Conservation (phyloP, 1,140 invertebrate genomes). For the Ceratina australensis region DNA sequence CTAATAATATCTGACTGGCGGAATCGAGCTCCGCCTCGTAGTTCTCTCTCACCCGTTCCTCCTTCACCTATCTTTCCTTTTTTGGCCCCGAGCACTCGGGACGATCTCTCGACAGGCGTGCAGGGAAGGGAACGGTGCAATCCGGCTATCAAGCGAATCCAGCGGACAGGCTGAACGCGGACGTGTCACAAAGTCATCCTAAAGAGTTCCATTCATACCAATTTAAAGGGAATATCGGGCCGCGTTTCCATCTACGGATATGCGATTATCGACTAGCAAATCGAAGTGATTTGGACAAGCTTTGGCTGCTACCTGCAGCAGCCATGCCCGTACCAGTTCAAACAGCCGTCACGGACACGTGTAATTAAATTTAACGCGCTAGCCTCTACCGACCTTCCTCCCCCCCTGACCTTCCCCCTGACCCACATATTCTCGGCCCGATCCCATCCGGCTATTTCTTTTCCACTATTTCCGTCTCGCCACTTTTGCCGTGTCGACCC, state of each 20-base stretch:
- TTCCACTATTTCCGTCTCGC: conserved; percentile 1
- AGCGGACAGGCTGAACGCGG: conserved; percentile 28
- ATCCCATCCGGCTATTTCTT: conserved; percentile 3
- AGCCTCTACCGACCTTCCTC: conserved; percentile 22
- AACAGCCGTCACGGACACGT: conserved; percentile 75
- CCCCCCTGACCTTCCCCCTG: conserved; percentile 27
- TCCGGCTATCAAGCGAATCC: conserved; percentile 26
- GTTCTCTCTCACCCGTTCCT: neutral
- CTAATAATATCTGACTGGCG: conserved; percentile 32
- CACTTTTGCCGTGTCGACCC: neutral
- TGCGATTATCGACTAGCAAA: conserved; percentile 70
- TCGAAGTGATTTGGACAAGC: conserved; percentile 57
- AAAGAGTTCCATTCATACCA: conserved; percentile 49
- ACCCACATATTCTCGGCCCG: conserved; percentile 15
- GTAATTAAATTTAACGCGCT: conserved; percentile 75
- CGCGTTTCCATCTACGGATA: conserved; percentile 38
- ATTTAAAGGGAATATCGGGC: conserved; percentile 70
- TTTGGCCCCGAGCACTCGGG: neutral
- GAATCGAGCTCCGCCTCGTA: conserved; percentile 6
- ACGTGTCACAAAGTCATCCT: conserved; percentile 38
- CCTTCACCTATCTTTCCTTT: neutral
- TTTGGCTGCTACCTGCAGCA: conserved; percentile 15
- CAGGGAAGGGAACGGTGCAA: neutral
- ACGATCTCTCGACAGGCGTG: neutral
- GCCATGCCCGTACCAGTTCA: conserved; percentile 46